Base-by-base conservation (phyloP, 2,888 invertebrate genomes). In the Theodoxus fluviatilis region DNA sequence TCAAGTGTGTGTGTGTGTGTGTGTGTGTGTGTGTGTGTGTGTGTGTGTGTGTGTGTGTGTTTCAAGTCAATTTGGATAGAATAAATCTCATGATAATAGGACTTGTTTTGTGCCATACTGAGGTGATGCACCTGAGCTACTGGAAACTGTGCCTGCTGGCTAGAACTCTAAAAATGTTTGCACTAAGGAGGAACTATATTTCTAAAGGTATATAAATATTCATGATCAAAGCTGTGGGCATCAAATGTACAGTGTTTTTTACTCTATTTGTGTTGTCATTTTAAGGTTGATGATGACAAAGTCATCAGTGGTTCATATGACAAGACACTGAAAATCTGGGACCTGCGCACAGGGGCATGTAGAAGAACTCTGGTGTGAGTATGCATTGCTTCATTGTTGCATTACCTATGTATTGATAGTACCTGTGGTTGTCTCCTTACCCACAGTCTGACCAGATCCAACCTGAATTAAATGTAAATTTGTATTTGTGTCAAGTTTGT, bases 271-370 rank as follows among this genome's bases (percentile, higher is more conserved):
- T 66, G 12, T 57, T 67, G 61, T 71, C 67, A 22, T 61, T 76
- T 63, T 2, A 74, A 85, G 85, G 85, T 85, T 25, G 87, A 87
- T 77, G 85, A 85, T 70, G 83, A 85, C 43, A 85, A 85, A 74
- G 87, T 89, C 49, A 86, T 89, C 59, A 89, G 89, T 81, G 89
- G 89, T 33, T 89, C 89, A 3, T 89, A 89, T 77, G 89, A 89
- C 79, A 84, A 82, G 67, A 87, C 88, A 4, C 80, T 89, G 38
- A 89, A 89, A 77, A 80, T 89, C 4, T 90, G 89, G 89, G 84
- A 87, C 71, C 78, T 89, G 31, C 82, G 83, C 37, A 86, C 86
- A 22, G 89, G 89, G 1, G 77, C 81, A 9, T 88, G 89, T 79
- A 78, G 81, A 57, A 80, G 79, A 74, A 89, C 89, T 9, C 78